Conservation (phyloP, 2,113 vertebrate species). For the Pituophis catenifer region DNA sequence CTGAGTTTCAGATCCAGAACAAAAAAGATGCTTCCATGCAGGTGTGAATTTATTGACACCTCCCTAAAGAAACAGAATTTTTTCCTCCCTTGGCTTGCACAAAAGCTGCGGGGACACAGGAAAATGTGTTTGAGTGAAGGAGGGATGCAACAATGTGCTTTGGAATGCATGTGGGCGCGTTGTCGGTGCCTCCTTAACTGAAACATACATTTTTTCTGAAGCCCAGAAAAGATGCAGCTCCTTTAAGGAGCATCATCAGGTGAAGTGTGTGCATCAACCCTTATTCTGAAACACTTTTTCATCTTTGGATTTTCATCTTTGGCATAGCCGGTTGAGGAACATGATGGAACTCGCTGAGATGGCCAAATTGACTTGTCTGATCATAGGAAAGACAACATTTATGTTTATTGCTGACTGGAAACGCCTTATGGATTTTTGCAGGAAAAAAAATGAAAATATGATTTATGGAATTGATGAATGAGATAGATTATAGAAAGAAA, state of each 20-base stretch:
- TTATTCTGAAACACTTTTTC: background rate
- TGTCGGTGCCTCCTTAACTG: background rate
- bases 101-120: too few species aligned
- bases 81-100: too few species aligned
- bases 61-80: background rate
- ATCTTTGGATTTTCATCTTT: background rate
- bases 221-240: background rate
- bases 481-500: background rate
- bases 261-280: background rate
- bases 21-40: background rate
- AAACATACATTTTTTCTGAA: background rate
- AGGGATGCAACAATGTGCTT: background rate
- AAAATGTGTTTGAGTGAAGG: background rate
- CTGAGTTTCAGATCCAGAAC: background rate
- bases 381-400: background rate
- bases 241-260: background rate
- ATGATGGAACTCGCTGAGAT: background rate
- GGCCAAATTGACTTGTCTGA: background rate
- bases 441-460: background rate
- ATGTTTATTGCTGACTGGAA: background rate
- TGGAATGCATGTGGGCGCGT: background rate
- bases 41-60: background rate
- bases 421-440: background rate
- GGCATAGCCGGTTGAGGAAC: background rate
- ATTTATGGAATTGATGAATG: background rate